A percentile compares a stretch with the other conserved stretches of the same genome.
phyloP scores from a whole-genome alignment of 2,797 vertebrate species.

The Chelmon rostratus region DNA sequence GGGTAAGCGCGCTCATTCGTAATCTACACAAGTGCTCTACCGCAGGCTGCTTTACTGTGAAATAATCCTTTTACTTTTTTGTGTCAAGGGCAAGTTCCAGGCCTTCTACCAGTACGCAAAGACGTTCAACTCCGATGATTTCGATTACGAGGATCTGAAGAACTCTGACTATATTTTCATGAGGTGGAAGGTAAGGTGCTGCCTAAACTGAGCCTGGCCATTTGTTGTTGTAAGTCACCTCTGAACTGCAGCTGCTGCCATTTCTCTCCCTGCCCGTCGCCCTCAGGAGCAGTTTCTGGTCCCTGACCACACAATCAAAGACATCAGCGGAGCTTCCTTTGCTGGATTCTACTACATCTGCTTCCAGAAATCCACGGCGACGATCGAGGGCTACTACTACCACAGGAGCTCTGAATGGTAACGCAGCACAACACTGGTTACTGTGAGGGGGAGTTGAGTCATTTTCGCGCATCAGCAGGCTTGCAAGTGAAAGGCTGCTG shows the following conservation, averaged over 20 bases:
- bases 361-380: conserved; percentile 99
- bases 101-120: conserved; percentile 99
- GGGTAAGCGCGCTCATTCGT: conserved; percentile 82
- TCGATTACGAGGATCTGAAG: conserved; percentile 97
- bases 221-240: background rate
- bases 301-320: conserved; percentile 98
- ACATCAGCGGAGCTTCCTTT: conserved; percentile 99
- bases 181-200: conserved; percentile 95
- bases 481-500: background rate
- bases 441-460: background rate
- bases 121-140: conserved; percentile 98
- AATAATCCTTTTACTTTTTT: conserved; percentile 10
- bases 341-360: conserved; percentile 99
- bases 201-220: background rate
- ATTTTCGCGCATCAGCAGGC: background rate
- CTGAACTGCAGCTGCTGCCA: background rate
- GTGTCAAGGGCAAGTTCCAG: conserved; percentile 94
- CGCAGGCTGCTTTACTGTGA: background rate
- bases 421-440: conserved; percentile 44
- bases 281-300: conserved; percentile 97
- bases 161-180: conserved; percentile 98
- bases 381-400: conserved; percentile 98
- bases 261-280: background rate
- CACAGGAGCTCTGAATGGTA: conserved; percentile 98
- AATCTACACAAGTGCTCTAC: background rate